phyloP scores from a whole-genome alignment of 2,797 vertebrate genomes.

The Dipus sagitta region DNA sequence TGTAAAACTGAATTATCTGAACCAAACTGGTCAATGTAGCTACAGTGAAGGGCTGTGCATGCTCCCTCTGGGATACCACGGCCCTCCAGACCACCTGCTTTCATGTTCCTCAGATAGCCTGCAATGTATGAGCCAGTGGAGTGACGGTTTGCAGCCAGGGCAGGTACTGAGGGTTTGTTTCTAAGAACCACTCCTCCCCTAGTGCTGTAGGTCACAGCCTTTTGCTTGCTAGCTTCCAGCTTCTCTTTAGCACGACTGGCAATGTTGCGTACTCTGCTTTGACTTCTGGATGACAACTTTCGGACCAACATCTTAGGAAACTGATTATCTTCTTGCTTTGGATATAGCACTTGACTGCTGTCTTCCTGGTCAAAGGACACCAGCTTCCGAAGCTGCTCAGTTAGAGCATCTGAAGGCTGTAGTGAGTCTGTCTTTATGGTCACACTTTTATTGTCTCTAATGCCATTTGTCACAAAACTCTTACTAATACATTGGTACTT shows the following conservation, averaged over 20 bases:
- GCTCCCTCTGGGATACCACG: conserved; percentile 95
- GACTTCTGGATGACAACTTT: conserved; percentile 96
- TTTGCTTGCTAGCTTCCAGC: conserved; percentile 93
- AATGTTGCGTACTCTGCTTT: conserved; percentile 97
- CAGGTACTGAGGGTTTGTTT: conserved; percentile 88
- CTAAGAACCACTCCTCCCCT: conserved; percentile 91
- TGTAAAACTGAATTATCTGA: conserved; percentile 86
- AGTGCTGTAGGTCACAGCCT: conserved; percentile 61
- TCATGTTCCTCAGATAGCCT: conserved; percentile 91
- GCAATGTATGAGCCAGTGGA: conserved; percentile 97
- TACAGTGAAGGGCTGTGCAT: conserved; percentile 88
- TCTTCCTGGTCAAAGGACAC: conserved; percentile 94
- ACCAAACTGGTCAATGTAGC: conserved; percentile 87
- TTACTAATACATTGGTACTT: conserved; percentile 97
- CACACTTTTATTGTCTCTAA: conserved; percentile 88
- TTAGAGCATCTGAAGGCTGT: conserved; percentile 92
- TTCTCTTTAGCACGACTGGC: conserved; percentile 96
- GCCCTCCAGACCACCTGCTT: conserved; percentile 84
- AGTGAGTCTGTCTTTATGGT: conserved; percentile 82
- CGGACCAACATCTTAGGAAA: conserved; percentile 92
- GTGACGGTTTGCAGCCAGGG: conserved; percentile 91
- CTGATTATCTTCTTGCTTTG: conserved; percentile 82
- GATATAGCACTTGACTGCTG: conserved; percentile 63
- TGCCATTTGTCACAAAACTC: conserved; percentile 93
- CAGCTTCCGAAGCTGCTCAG: conserved; percentile 94